Evolutionary conservation across 2,888 invertebrate genomes (phyloP).

Genomic region (Empis livida): DNA sequence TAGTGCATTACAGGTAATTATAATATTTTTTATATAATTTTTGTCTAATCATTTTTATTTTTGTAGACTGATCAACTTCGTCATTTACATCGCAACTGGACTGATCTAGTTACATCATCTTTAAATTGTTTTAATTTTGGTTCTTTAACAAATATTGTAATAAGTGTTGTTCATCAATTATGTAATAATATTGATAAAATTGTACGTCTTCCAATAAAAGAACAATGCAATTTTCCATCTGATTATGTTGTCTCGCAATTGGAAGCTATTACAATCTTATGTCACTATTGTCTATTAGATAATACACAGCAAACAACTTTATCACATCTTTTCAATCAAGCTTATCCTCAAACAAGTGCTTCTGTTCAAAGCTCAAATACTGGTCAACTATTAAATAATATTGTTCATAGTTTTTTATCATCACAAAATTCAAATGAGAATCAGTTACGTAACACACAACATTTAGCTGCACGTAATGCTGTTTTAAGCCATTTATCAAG

Average conservation of each 20-base stretch:
- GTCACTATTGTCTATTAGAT: conserved; percentile 63
- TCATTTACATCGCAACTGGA: conserved; percentile 70
- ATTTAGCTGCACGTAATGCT: conserved; percentile 50
- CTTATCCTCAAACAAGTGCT: conserved; percentile 40
- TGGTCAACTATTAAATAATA: conserved; percentile 64
- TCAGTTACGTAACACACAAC: conserved; percentile 27
- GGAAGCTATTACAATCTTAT: conserved; percentile 63
- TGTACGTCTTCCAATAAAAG: conserved; percentile 29
- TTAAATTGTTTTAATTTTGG: conserved; percentile 63
- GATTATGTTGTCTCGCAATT: conserved; percentile 68
- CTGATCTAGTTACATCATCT: conserved; percentile 64
- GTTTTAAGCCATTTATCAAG: conserved; percentile 68
- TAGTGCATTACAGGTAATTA: conserved; percentile 49
- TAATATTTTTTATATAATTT: conserved; percentile 21
- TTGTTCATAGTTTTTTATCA: conserved; percentile 69
- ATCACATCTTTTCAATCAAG: conserved; percentile 43
- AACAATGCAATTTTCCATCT: conserved; percentile 41
- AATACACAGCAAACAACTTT: conserved; percentile 44
- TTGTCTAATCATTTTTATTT: background rate
- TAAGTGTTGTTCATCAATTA: conserved; percentile 65
- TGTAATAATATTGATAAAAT: conserved; percentile 54
- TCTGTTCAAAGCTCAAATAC: conserved; percentile 44
- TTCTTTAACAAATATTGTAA: conserved; percentile 61
- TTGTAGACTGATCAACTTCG: conserved; percentile 45
- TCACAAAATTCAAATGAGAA: conserved; percentile 32